Base-by-base conservation (phyloP, 2,888 invertebrate species). In the Eupsilia transversa region DNA sequence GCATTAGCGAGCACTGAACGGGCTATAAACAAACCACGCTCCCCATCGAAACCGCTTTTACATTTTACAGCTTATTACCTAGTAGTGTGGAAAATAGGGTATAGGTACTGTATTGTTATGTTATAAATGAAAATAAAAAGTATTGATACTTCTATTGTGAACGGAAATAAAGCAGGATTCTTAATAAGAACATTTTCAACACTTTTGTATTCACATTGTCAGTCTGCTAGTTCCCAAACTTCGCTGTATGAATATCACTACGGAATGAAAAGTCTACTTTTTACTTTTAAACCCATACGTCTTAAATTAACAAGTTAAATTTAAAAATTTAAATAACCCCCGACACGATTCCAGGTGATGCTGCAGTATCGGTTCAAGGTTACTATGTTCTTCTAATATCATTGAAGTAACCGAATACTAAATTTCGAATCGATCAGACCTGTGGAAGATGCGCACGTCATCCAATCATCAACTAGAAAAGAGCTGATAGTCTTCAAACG, bases 41-140 rank as follows among this genome's bases (percentile, higher is more conserved):
- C 27, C 49, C 52, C 68, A 72, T 74, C 43, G 41, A 59, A 74
- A 80, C 75, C 59, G 27, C 66, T 66, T 83, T 66, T 80, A 74
- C 56, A 60, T 69, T 79, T 69, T 66, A 49, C 33, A 65, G 83
- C 79, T 83, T 72, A 80, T 73, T 73, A 79, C 41, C 59, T 57
- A 74, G 2, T 57, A 57, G 46, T n/a, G 49, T 3, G 23, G 23
- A 66, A 38, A 41, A 6, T 46, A 60, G 14, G 23, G n/a, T 6
- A 43, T 14, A n/a, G n/a, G n/a, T n/a, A 81, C 23, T 38, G 17
- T 30, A 63, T 81, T 63, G n/a, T 74, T 30, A 4, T 38, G 6
- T 60, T 60, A 30, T 2, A 14, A 65, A 60, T 38, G 6, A 35
- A 9, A 38, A 30, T 0, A 43, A n/a, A 23, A 46, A 0, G 30